These are phyloP conservation scores for human DNA, from an alignment of 2,113 vertebrate genomes.

Conservation along the genomic window DNA sequence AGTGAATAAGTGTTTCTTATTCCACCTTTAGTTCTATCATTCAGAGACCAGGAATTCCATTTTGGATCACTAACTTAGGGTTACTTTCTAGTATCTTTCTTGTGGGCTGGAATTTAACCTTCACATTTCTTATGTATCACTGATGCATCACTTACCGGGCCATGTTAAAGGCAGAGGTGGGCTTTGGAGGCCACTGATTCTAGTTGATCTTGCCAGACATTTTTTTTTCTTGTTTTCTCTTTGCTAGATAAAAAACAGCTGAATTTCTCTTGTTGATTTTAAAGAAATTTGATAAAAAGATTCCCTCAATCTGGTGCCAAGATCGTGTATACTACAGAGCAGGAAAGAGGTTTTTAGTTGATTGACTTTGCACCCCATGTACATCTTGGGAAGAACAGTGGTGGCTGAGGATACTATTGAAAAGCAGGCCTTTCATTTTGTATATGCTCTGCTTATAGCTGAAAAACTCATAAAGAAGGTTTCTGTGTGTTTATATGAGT, in stretches of 20 bases:
- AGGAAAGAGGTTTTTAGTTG: background rate
- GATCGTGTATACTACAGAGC: background rate
- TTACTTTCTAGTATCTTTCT: background rate
- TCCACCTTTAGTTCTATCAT: background rate
- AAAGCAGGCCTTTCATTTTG: background rate
- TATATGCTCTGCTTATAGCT: background rate
- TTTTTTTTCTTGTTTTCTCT: background rate
- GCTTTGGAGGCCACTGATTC: background rate
- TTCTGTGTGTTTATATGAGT: background rate
- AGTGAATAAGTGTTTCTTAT: background rate
- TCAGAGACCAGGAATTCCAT: background rate
- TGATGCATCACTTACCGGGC: background rate
- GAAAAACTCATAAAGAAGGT: background rate
- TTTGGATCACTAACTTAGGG: background rate
- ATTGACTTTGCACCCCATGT: background rate
- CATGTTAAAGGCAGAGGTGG: background rate
- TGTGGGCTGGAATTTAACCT: background rate
- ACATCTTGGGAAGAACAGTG: background rate
- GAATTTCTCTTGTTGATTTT: background rate
- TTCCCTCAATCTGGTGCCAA: background rate
- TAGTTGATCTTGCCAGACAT: background rate
- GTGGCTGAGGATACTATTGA: background rate
- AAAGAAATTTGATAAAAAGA: background rate
- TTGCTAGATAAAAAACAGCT: background rate
- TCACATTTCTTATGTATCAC: background rate